Base-by-base conservation (phyloP, 1,140 invertebrate species). In the Tyrophagus putrescentiae region DNA sequence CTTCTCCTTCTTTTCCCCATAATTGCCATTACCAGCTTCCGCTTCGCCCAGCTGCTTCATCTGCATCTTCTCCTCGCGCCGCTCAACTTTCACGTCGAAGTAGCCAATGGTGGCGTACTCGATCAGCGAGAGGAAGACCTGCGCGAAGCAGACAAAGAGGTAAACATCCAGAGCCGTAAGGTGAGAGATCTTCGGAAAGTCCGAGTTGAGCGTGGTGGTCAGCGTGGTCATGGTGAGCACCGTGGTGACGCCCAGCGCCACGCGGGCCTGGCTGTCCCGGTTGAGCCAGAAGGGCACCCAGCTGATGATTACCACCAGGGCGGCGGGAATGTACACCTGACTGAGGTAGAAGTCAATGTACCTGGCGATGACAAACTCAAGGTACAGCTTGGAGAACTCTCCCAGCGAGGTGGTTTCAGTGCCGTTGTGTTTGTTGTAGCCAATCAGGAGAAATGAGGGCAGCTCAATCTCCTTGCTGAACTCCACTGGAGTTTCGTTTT, bases 91-190 rank as follows among this genome's bases (percentile, higher is more conserved):
- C n/a, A n/a, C n/a, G n/a, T 58, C 58, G 58, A 48, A 65, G 44
- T 66, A 67, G 13, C 65, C 66, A 36, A 67, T 67, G 33, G 42
- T 60, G 0, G 66, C 66, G 45, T 65, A 67, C 56, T 67, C 66
- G 33, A 67, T 62, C 28, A 67, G 54, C 7, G 66, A 66, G 7
- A 68, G 33, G 32, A 67, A 65, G 69, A 69, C 68, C 36, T 72
- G 69, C 27, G 71, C 68, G 50, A 71, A 71, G 58, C 70, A 72
- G 16, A 68, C 64, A 21, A 69, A 69, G 7, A 71, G 60, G 60
- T 70, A 70, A n/a, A 70, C 67, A 60, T 71, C 70, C n/a, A 71
- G 48, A 44, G 70, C 70, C 58, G 72, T 71, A 44, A 71, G 64
- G 58, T 71, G 72, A 29, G 61, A 64, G 9, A 71, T 71, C 65